phyloP scores from a whole-genome alignment of 2,888 invertebrate species.

The Molorchus minor region DNA sequence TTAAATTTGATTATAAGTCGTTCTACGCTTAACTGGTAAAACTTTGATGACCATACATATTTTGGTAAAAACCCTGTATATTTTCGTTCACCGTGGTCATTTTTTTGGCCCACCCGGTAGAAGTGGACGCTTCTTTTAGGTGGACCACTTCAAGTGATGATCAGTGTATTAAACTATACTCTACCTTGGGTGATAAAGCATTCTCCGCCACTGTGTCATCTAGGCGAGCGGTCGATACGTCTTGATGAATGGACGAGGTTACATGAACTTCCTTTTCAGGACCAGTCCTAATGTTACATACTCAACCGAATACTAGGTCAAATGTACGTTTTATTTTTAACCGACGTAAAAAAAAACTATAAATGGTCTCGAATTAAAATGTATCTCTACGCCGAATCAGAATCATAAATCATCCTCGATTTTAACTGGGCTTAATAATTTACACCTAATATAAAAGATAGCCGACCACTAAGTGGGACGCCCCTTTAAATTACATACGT shows the following conservation, averaged over 20 bases:
- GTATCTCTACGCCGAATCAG: constrained; percentile 8
- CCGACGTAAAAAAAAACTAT: constrained; percentile 8
- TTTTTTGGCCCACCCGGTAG: too few relatives aligned
- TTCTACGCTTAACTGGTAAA: too few relatives aligned
- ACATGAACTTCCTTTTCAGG: constrained; percentile 12
- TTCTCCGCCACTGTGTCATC: too few relatives aligned
- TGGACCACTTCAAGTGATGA: too few relatives aligned
- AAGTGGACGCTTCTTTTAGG: too few relatives aligned
- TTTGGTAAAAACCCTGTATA: too few relatives aligned
- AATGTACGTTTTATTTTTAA: constrained; percentile 6
- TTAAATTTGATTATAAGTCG: too few relatives aligned
- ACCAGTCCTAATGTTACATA: constrained; percentile 6
- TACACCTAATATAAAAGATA: constrained; percentile 11
- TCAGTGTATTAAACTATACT: too few relatives aligned
- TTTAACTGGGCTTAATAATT: constrained; percentile 16
- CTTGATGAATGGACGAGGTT: constrained; percentile 17
- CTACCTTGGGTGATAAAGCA: too few relatives aligned
- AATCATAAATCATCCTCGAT: constrained; percentile 18
- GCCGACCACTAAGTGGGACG: constrained; percentile 22
- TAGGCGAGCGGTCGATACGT: background rate
- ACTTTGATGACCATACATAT: too few relatives aligned
- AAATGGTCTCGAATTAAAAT: constrained; percentile 18
- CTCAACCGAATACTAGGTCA: constrained; percentile 15
- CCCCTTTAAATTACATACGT: constrained; percentile 24
- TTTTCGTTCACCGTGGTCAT: too few relatives aligned